Evolutionary conservation across 2,797 vertebrate genomes (phyloP), one percentile per base, ranked within the genome.

Genomic region (Cottoperca gobio): DNA sequence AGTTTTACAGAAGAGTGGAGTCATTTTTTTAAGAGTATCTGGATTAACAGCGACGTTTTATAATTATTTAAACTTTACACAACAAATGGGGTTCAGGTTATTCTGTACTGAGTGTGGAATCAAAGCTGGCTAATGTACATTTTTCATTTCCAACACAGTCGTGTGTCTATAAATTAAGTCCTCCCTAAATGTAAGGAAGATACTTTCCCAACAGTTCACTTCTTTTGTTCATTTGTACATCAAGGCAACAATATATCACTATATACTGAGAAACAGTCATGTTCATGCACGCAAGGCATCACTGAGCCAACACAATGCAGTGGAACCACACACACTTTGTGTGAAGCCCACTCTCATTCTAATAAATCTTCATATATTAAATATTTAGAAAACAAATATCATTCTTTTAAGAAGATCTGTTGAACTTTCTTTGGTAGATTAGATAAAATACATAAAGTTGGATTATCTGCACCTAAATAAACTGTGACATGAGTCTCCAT

Each of bases 341-440:
- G 71, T 65, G 71, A 81, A 88, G 73, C 39, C 24, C n/a, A 64
- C 45, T 54, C 1, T 11, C 35, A 21, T 61, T 24, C 49, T 33
- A 59, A 40, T 52, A 46, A 73, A 81, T 71, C 37, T 40, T 68
- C 33, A 35, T 57, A 46, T 37, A 67, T 49, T 67, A 73, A 7
- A 83, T 49, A 70, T 58, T 62, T 68, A 54, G 26, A 78, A 70
- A 81, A 76, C 31, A 59, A 70, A 46, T 8, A 66, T 55, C 5
- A 37, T 48, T 62, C 58, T 62, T n/a, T 23, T 14, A 69, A 49
- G 28, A 76, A 60, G 46, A 72, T 73, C 19, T 48, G 14, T 28
- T 23, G 7, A 72, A 70, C 60, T 58, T 70, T 91, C 89, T 90
- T 92, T 93, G 90, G 89, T 83, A 82, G 39, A 73, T 78, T 73